Evolutionary conservation across 2,113 vertebrate species (phyloP).

Genomic region (Serinus canaria): DNA sequence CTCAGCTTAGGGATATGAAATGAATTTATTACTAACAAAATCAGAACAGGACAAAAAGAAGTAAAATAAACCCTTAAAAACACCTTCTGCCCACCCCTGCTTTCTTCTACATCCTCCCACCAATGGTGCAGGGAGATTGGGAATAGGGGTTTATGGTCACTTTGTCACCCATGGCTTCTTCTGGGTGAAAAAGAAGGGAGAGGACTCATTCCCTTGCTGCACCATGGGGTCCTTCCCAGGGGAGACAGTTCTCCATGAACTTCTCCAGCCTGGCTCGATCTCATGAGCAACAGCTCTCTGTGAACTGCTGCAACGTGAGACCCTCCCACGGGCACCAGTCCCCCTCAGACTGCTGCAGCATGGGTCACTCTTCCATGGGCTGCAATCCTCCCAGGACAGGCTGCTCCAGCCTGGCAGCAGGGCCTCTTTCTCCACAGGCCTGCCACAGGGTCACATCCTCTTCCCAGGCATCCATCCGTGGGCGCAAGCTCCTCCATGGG

Average conservation of each 20-base stretch:
- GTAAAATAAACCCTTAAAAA: background rate
- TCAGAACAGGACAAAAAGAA: background rate
- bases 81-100: background rate
- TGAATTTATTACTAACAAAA: background rate
- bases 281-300: background rate
- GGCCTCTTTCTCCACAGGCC: background rate
- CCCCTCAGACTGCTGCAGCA: background rate
- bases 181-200: background rate
- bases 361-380: background rate
- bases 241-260: background rate
- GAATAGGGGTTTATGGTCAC: background rate
- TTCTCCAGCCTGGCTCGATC: fast-evolving
- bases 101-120: background rate
- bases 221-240: fast-evolving
- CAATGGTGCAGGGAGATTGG: fast-evolving
- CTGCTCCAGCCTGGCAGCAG: background rate
- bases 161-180: background rate
- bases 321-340: fast-evolving
- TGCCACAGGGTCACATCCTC: background rate
- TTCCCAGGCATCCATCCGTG: background rate
- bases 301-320: fast-evolving
- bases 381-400: background rate
- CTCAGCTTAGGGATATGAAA: background rate
- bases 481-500: fast-evolving
- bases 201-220: background rate